Conservation (phyloP, 2,888 invertebrate genomes). For the Stenoptilia bipunctidactyla region DNA sequence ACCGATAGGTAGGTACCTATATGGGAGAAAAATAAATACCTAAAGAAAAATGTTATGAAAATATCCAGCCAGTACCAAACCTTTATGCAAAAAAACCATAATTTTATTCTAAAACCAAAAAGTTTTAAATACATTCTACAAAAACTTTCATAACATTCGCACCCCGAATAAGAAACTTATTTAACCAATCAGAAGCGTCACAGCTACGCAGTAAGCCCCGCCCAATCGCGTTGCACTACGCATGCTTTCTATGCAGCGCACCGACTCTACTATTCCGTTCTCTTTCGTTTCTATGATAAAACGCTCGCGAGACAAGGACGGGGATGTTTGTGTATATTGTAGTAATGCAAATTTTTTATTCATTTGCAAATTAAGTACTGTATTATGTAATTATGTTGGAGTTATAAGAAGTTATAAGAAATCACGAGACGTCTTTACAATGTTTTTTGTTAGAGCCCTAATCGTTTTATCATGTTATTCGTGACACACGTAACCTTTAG, state of each 20-base stretch:
- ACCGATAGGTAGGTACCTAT: too few species aligned
- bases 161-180: constrained; percentile 44
- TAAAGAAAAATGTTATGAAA: too few species aligned
- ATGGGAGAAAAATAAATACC: too few species aligned
- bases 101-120: constrained; percentile 9
- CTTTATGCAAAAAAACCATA: too few species aligned
- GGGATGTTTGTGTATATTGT: constrained; percentile 36
- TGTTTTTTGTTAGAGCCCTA: constrained; percentile 10
- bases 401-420: too few species aligned
- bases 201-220: constrained; percentile 46
- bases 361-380: constrained; percentile 57
- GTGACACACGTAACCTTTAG: background rate
- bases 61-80: too few species aligned
- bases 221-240: constrained; percentile 58
- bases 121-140: constrained; percentile 42
- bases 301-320: constrained; percentile 27
- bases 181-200: constrained; percentile 41
- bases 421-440: constrained; percentile 27
- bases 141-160: constrained; percentile 24
- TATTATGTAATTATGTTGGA: too few species aligned
- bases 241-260: constrained; percentile 50
- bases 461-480: background rate
- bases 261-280: constrained; percentile 28
- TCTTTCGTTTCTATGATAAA: constrained; percentile 29
- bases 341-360: constrained; percentile 39